Conservation (phyloP, 2,113 vertebrate genomes). For the Glaucidium brasilianum region DNA sequence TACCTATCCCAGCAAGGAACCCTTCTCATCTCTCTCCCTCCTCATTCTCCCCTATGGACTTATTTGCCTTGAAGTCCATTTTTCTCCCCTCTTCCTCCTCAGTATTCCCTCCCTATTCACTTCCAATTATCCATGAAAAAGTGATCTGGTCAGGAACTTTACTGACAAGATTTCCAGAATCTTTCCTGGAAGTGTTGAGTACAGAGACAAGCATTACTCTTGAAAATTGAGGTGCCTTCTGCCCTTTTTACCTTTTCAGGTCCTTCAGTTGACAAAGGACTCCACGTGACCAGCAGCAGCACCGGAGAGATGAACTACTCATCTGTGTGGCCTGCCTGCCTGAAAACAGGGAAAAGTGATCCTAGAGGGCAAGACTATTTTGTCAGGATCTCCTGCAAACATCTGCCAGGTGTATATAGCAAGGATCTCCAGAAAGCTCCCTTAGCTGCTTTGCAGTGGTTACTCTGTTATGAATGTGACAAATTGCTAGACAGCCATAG, state of each 20-base stretch:
- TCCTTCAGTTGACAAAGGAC: neutral
- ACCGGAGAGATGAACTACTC: neutral
- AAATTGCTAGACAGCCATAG: neutral
- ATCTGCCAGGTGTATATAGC: neutral
- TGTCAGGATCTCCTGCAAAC: neutral
- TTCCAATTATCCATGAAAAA: neutral
- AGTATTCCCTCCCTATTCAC: neutral
- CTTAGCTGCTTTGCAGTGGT: neutral
- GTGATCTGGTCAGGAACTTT: neutral
- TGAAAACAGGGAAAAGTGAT: neutral
- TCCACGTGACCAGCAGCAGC: neutral
- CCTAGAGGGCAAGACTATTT: accelerated
- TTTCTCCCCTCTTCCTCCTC: neutral
- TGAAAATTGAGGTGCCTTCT: neutral
- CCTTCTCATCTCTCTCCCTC: neutral
- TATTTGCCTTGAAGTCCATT: neutral
- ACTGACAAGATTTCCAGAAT: neutral
- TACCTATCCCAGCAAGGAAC: neutral
- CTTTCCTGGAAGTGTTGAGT: neutral
- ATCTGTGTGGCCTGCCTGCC: neutral
- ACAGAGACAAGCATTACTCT: neutral
- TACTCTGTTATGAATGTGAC: neutral
- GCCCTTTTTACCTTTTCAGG: neutral
- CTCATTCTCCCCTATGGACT: neutral
- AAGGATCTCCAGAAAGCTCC: neutral